A percentile compares a stretch with the other conserved stretches of the same genome.
These are phyloP conservation scores for Zalophus californianus DNA, from an alignment of 2,797 vertebrate species.

Conservation along the genomic window DNA sequence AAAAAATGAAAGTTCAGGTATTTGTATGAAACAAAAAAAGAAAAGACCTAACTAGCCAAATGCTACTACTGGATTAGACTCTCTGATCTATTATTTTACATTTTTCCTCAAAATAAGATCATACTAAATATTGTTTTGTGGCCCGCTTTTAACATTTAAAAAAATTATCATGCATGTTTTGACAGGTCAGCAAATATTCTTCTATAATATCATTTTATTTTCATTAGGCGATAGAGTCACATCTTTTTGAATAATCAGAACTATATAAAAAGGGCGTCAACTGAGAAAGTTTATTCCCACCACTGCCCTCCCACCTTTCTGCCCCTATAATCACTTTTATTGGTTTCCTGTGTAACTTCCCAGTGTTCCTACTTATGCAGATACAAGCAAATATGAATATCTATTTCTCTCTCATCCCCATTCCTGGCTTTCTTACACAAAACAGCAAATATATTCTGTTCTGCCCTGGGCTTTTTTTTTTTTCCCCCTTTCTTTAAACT, in stretches of 20 bases:
- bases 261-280: not conserved
- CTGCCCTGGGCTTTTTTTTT: not conserved
- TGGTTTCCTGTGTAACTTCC: not conserved
- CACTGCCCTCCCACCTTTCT: not conserved
- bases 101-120: not conserved
- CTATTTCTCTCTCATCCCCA: not conserved
- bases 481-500: not conserved
- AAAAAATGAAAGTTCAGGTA: not conserved
- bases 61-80: not conserved
- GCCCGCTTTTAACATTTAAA: not conserved
- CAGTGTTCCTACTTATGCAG: not conserved
- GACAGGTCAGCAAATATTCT: not conserved
- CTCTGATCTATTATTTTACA: not conserved
- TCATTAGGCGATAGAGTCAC: not conserved
- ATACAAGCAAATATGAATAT: not conserved
- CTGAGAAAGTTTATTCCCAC: not conserved
- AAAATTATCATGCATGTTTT: not conserved
- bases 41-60: not conserved
- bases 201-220: constrained; percentile 8
- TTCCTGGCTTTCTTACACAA: not conserved
- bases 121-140: not conserved
- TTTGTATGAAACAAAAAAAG: not conserved
- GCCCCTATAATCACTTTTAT: not conserved
- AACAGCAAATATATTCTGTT: not conserved
- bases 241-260: not conserved